Conservation (phyloP, 2,888 invertebrate species). For the Micoletzkya japonica region DNA sequence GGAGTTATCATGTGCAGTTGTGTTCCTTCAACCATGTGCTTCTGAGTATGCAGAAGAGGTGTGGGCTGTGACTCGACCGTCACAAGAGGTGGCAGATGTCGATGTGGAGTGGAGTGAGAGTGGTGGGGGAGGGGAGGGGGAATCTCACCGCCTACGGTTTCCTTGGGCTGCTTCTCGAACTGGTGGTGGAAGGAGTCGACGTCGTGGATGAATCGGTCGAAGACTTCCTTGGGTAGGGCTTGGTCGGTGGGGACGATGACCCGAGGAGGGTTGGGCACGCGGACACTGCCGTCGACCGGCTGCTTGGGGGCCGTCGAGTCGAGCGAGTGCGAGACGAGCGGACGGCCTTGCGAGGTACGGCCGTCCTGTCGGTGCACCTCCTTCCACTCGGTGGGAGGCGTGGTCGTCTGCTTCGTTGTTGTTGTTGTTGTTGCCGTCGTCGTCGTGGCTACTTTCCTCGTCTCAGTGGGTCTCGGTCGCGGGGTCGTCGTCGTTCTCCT, state of each 20-base stretch:
- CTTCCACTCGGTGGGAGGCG: neutral
- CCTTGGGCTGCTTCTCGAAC: conserved; percentile 1
- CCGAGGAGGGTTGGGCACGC: conserved; percentile 25
- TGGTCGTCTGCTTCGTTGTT: neutral
- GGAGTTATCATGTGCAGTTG: neutral
- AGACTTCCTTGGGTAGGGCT: conserved; percentile 26
- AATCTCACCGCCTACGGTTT: conserved; percentile 23
- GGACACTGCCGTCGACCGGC: conserved; percentile 3
- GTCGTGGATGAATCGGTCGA: conserved; percentile 28
- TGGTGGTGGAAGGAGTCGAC: conserved; percentile 26
- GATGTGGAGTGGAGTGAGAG: too few relatives aligned
- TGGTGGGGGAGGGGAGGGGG: conserved; percentile 7
- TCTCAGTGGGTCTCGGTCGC: neutral
- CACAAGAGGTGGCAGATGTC: too few relatives aligned
- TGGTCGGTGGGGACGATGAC: conserved; percentile 25
- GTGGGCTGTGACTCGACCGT: too few relatives aligned
- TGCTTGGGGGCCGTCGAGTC: conserved; percentile 12
- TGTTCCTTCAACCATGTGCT: neutral
- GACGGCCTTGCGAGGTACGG: neutral
- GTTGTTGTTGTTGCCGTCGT: neutral
- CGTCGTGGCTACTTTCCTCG: neutral
- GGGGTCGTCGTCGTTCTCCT: neutral
- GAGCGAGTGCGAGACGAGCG: neutral
- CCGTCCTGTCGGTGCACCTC: conserved; percentile 14
- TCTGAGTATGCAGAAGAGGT: neutral